Percentiles rank a stretch among this genome's conserved stretches.
Evolutionary conservation across 2,888 invertebrate genomes (phyloP).

Genomic region (Agrilus mali): DNA sequence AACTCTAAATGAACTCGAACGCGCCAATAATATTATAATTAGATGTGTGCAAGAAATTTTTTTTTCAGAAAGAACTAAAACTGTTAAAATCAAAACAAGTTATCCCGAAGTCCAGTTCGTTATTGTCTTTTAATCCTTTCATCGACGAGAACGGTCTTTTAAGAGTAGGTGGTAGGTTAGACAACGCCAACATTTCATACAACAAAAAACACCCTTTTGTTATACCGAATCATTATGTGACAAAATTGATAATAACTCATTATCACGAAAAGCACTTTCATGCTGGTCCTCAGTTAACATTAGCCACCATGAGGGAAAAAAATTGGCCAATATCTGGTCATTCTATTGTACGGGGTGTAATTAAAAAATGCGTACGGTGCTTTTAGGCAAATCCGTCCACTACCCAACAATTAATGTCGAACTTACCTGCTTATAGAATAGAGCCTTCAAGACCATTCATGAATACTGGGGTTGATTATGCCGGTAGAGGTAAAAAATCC

Average conservation of each 20-base stretch:
- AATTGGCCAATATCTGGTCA: slow-evolving; percentile 9
- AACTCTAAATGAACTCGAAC: neutral
- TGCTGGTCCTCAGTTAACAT: slow-evolving; percentile 16
- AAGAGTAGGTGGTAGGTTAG: slow-evolving; percentile 18
- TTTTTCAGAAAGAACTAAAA: neutral
- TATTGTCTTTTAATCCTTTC: slow-evolving; percentile 14
- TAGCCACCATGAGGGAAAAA: slow-evolving; percentile 9
- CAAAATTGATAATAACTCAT: slow-evolving; percentile 15
- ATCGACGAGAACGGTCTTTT: slow-evolving; percentile 14
- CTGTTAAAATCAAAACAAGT: neutral
- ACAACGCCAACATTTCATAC: slow-evolving; percentile 11
- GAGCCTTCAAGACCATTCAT: slow-evolving; percentile 3
- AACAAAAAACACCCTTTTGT: slow-evolving; percentile 17
- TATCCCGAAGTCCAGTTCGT: slow-evolving; percentile 3
- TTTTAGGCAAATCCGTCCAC: slow-evolving; percentile 8
- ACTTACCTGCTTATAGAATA: slow-evolving; percentile 8
- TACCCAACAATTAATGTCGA: slow-evolving; percentile 9
- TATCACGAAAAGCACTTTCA: slow-evolving; percentile 14
- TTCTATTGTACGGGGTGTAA: slow-evolving; percentile 2
- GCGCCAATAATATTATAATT: neutral
- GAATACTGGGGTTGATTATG: too few species aligned
- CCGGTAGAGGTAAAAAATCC: slow-evolving; percentile 9
- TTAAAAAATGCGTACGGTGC: slow-evolving; percentile 9
- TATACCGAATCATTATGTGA: slow-evolving; percentile 16
- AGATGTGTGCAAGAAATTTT: neutral